Base-by-base conservation (phyloP, 2,113 vertebrate genomes). In the Enhydra lutris region DNA sequence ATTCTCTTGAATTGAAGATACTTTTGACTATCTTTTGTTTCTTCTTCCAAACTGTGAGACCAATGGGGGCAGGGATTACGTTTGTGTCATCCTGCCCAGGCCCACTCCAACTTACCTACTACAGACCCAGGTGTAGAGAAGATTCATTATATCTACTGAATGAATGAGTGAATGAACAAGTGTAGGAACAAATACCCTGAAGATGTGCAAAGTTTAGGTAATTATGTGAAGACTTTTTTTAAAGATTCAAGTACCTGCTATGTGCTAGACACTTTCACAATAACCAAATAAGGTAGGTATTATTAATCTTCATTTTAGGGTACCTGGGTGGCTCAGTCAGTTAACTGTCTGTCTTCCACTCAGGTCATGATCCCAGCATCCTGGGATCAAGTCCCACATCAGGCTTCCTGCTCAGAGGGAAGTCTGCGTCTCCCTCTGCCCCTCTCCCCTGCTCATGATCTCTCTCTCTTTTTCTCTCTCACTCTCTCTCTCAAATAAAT, bases 221-320 rank as follows among this genome's bases (percentile, higher is more conserved):
- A 52, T 76, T 89, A 83, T 61, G 84, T 90, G 4, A 36, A 92
- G 39, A 84, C 29, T n/a, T 55, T 81, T 47, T 11, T 50, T 15
- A 97, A 95, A 93, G 29, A 83, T 80, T 91, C 89, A 78, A 55
- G 15, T 39, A 91, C 13, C n/a, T 95, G 15, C n/a, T 84, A 92
- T 45, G 81, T 88, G 82, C 23, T 80, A 92, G 78, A 91, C 13
- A 87, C 21, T 24, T 36, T 87, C 82, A 89, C 24, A 42, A 87
- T 67, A 73, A 81, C 52, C 26, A 94, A 94, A 24, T n/a, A 57
- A 84, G 55, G 55, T 42, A 89, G 36, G 6, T 59, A 84, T 94
- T 59, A 55, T 69, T 95, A 76, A 84, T 80, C 36, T 26, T 36
- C 36, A 76, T 81, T 93, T 95, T 78, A 85, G 29, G 63, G 63